These are phyloP conservation scores for Punctoribates punctum DNA, from an alignment of 2,888 invertebrate genomes.

Conservation along the genomic window DNA sequence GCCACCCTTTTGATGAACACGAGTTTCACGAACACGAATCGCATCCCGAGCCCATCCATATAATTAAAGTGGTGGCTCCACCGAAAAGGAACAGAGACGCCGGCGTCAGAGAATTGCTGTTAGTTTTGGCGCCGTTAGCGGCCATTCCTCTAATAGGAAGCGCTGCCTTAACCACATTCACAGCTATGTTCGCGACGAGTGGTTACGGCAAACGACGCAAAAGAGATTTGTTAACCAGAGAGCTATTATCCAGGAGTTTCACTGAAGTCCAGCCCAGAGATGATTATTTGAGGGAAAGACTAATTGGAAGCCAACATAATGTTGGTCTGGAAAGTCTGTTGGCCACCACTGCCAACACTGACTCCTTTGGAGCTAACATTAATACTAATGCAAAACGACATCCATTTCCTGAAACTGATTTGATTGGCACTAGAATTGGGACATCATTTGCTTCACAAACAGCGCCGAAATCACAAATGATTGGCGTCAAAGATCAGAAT, in stretches of 20 bases:
- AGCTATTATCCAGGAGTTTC: constrained; percentile 15
- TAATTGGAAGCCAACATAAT: constrained; percentile 4
- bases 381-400: constrained; percentile 3
- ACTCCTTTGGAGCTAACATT: background rate
- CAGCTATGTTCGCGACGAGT: constrained; percentile 44
- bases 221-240: constrained; percentile 14
- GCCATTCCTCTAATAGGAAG: constrained; percentile 47
- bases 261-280: constrained; percentile 19
- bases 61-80: constrained; percentile 36
- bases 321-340: background rate
- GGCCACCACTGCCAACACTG: background rate
- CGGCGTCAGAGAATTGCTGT: constrained; percentile 28
- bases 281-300: constrained; percentile 19
- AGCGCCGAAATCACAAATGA: constrained; percentile 12
- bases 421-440: background rate
- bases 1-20: background rate
- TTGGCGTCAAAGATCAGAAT: constrained; percentile 3
- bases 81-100: background rate
- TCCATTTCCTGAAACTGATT: constrained; percentile 6
- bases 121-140: constrained; percentile 46
- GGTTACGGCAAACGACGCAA: constrained; percentile 23
- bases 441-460: constrained; percentile 20
- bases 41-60: background rate
- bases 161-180: constrained; percentile 46
- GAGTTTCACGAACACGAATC: background rate